Evolutionary conservation across 1,140 invertebrate species (phyloP).

Genomic region (Watersipora subatra): DNA sequence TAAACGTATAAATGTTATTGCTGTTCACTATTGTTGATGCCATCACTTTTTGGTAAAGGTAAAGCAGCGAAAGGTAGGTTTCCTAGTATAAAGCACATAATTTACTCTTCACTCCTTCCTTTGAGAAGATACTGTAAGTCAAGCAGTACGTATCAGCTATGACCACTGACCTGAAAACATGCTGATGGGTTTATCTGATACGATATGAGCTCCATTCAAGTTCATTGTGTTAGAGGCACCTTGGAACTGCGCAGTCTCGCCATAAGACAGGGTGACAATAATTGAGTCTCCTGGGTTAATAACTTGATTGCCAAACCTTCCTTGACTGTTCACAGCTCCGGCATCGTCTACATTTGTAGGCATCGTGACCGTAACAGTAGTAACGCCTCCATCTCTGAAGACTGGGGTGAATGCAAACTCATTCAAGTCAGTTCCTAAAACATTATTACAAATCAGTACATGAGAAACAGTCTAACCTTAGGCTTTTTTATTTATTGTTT

Average conservation of each 20-base stretch:
- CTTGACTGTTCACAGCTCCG: background rate
- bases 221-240: background rate
- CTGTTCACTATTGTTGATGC: too few relatives aligned
- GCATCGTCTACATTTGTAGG: background rate
- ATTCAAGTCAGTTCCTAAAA: background rate
- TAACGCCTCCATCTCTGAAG: background rate
- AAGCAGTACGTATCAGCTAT: too few relatives aligned
- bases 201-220: background rate
- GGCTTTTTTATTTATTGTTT: too few relatives aligned
- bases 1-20: too few relatives aligned
- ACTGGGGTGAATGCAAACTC: background rate
- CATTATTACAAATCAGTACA: background rate
- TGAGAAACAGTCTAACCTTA: background rate
- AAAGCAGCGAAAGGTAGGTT: too few relatives aligned
- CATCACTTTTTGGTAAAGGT: too few relatives aligned
- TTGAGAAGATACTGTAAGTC: too few relatives aligned
- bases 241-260: background rate
- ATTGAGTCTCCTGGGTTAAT: too few relatives aligned
- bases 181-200: background rate
- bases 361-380: background rate
- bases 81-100: too few relatives aligned
- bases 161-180: background rate
- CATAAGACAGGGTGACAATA: background rate
- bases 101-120: too few relatives aligned
- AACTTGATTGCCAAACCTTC: too few relatives aligned